Base-by-base conservation (phyloP, 2,888 invertebrate species). In the Aphodius granarius region DNA sequence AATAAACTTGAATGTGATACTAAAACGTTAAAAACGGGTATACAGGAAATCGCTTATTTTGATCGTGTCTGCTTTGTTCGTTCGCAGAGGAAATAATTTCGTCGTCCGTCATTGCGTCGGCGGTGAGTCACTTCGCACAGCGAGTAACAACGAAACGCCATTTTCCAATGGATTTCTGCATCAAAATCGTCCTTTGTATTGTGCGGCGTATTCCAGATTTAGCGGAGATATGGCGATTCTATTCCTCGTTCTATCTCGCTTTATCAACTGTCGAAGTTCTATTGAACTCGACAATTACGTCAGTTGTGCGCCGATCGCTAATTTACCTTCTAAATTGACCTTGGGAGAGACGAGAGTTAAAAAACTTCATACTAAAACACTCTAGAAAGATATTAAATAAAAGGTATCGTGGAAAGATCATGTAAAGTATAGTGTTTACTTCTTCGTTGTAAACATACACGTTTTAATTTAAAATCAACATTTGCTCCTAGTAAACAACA, bases 241-340 rank as follows among this genome's bases (percentile, higher is more conserved):
- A 68, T 68, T 68, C 68, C 68, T 20, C 68, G 68, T 68, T 68
- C 68, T 20, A 20, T 68, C 68, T 68, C 68, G 20, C 68, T 68
- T 68, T 68, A 21, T 20, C 21, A n/a, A 20, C 20, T 20, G 22
- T 68, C n/a, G 68, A 68, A 68, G 68, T 68, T 68, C 22, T 68
- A 68, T 68, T 68, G 68, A 68, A 68, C 68, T 68, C 68, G 68
- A 20, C 68, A 68, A 68, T 68, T 68, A 68, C 68, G 68, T 68
- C 68, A 68, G 68, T 68, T 21, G 22, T 21, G 21, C 19, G n/a
- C 68, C 68, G 68, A 68, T 43, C 43, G 43, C 43, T 43, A 43
- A 43, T n/a, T 68, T 68, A 68, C 68, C 68, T 68, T 68, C 68
- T 68, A 68, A 68, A 5, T 68, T 20, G 68, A 68, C 68, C 68